Percentiles rank a stretch among this genome's conserved stretches.
phyloP scores from a whole-genome alignment of 2,797 vertebrate species.

The Zenarchopterus dispar region DNA sequence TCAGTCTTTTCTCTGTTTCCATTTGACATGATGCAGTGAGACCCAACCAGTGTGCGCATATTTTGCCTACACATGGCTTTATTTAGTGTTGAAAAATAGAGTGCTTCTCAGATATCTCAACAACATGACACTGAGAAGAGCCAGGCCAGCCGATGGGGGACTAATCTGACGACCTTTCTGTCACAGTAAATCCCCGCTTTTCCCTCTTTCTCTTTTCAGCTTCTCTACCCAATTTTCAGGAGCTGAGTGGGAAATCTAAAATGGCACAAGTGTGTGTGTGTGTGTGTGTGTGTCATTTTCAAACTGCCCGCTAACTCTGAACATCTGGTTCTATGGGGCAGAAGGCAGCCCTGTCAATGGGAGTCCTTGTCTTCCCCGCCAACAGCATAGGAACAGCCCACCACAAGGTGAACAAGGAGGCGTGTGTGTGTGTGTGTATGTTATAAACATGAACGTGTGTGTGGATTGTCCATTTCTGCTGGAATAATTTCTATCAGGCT shows the following conservation, averaged over 20 bases:
- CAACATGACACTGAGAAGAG: conserved; percentile 23
- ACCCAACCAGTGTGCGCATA: conserved; percentile 11
- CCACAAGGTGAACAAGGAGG: conserved; percentile 68
- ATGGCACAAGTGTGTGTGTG: conserved; percentile 59
- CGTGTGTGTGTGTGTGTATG: conserved; percentile 61
- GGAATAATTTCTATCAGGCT: conserved; percentile 43
- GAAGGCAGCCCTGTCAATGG: conserved; percentile 70
- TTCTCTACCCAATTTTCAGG: conserved; percentile 27
- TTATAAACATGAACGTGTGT: conserved; percentile 28
- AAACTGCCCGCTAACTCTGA: conserved; percentile 75
- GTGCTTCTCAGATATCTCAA: conserved; percentile 29
- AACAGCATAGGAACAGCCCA: conserved; percentile 52
- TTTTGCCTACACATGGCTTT: conserved; percentile 45
- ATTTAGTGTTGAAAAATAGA: conserved; percentile 29
- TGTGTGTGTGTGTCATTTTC: conserved; percentile 70
- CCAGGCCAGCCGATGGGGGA: conserved; percentile 5
- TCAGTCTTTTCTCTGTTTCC: conserved; percentile 12
- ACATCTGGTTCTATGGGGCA: conserved; percentile 72
- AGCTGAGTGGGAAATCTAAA: conserved; percentile 60
- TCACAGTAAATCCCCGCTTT: background rate
- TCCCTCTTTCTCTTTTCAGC: conserved; percentile 10
- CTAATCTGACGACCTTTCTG: background rate
- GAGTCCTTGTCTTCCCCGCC: conserved; percentile 72
- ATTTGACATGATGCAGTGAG: conserved; percentile 49
- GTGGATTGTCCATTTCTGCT: conserved; percentile 13